Evolutionary conservation across 2,113 vertebrate genomes (phyloP), one percentile per base, ranked within the genome.

Genomic region (Datnioides undecimradiatus): DNA sequence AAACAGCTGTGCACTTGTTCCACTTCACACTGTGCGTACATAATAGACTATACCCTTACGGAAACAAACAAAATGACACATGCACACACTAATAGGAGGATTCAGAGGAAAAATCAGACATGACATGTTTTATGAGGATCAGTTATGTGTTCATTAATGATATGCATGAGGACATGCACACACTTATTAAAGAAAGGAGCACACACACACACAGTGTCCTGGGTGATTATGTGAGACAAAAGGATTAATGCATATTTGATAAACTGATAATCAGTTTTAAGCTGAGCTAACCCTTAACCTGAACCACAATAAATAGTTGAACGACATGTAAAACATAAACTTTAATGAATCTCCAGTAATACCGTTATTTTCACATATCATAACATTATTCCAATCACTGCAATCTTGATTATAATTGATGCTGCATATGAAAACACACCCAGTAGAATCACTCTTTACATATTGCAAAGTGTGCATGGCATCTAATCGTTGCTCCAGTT

Each of bases 401-500:
- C 34, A 21, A 67, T 73, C 65, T 68, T 80, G 59, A 83, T 81
- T 45, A 65, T 38, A 66, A 63, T 64, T 52, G 52, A 84, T 33
- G 66, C 43, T 4, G 11, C 41, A 36, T 60, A 17, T 23, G 67
- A 69, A 63, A 80, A 82, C 51, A 46, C 57, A 63, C 43, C 25
- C 54, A 69, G 48, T 52, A 68, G 41, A 73, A 74, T 68, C 41
- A 6, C 34, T 66, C 69, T 68, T 40, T 43, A 40, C 55, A 51
- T 9, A 36, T 11, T 75, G 62, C 34, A 81, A 70, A 76, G 45
- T 59, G 54, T 29, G 58, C 36, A 46, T 58, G 62, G 55, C 17
- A 71, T 83, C 55, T 86, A 76, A 80, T 82, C 34, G 49, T 64
- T 78, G 76, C 58, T 80, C 69, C 41, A 38, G 73, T 89, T 84